Evolutionary conservation across 30 jellyfish, hydroid and myxozoan species (phyloP).

Genomic region (Aurelia sp.): DNA sequence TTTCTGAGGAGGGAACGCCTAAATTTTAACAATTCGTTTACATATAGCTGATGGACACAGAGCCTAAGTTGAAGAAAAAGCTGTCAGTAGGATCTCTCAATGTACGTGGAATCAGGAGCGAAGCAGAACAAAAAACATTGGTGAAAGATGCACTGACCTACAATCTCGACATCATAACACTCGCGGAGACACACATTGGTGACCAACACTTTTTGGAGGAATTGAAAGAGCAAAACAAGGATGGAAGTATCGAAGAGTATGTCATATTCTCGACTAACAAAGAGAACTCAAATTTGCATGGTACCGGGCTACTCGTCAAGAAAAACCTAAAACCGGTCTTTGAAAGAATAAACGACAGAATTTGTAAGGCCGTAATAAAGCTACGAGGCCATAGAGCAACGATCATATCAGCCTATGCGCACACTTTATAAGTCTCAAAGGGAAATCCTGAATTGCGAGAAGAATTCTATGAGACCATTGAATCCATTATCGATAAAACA

Average conservation of each 20-base stretch:
- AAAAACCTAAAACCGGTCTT: background rate
- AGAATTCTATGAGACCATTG: background rate
- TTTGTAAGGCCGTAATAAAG: background rate
- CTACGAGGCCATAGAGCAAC: background rate
- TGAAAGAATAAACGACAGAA: too few relatives aligned
- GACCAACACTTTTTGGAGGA: constrained; percentile 1
- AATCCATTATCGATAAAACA: background rate
- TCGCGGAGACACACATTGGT: constrained; percentile 2
- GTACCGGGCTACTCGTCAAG: background rate
- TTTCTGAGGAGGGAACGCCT: background rate
- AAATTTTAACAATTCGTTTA: background rate
- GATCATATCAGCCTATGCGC: background rate
- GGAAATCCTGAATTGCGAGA: background rate
- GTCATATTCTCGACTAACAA: background rate
- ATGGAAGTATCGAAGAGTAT: too few relatives aligned
- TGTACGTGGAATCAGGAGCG: background rate
- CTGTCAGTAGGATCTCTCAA: constrained; percentile 6
- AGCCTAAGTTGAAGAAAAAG: background rate
- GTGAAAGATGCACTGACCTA: constrained; percentile 6
- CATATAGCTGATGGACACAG: background rate
- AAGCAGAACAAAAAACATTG: background rate
- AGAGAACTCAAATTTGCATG: background rate
- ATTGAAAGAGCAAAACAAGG: background rate
- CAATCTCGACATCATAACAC: constrained; percentile 1
- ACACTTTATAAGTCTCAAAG: background rate